These are phyloP conservation scores for Rhorus exstirpatorius DNA, from an alignment of 2,888 invertebrate species.

Conservation along the genomic window DNA sequence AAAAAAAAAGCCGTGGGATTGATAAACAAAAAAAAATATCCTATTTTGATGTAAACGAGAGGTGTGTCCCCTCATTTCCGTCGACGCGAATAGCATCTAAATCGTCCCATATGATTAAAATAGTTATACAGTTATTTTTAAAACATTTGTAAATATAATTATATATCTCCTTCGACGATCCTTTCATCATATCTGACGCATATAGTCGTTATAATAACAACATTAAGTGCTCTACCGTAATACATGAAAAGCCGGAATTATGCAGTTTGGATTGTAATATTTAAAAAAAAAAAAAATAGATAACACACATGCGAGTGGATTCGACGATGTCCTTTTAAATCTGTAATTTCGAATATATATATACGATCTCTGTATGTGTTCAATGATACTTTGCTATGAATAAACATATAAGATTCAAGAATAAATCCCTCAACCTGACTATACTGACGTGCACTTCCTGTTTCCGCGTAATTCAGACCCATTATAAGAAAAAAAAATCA, in stretches of 20 bases:
- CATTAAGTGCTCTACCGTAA: neutral
- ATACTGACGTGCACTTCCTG: conserved; percentile 20
- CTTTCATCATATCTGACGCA: conserved; percentile 16
- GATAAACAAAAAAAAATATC: too few species aligned
- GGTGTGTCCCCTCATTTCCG: too few species aligned
- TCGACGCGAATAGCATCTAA: too few species aligned
- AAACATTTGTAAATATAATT: conserved; percentile 69
- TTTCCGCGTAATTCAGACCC: neutral
- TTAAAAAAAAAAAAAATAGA: neutral
- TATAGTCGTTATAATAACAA: conserved; percentile 13
- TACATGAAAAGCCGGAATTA: neutral
- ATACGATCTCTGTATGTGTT: conserved; percentile 46
- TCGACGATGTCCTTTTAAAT: conserved; percentile 8
- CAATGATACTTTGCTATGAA: conserved; percentile 42
- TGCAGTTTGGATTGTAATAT: too few species aligned
- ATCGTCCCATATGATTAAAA: conserved; percentile 2
- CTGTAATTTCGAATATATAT: neutral
- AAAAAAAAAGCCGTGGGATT: too few species aligned
- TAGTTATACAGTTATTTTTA: conserved; percentile 51
- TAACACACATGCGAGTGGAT: neutral
- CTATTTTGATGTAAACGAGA: too few species aligned
- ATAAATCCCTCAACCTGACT: neutral
- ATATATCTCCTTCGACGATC: conserved; percentile 25
- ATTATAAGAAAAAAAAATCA: neutral
- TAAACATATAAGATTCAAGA: conserved; percentile 41